Conservation (phyloP, 2,113 vertebrate species). For the Epinephelus lanceolatus region DNA sequence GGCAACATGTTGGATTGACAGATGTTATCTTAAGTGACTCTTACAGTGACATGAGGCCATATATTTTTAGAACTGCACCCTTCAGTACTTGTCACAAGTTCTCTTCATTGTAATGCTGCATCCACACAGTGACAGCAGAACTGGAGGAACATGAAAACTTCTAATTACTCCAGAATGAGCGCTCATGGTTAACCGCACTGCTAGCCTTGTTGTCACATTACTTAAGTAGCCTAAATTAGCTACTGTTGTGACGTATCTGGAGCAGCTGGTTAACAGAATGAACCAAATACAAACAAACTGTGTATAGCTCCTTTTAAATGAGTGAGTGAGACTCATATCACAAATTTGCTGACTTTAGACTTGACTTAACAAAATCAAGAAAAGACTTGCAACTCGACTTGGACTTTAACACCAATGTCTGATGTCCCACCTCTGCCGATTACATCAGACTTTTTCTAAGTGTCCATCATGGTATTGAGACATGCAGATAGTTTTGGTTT, state of each 20-base stretch:
- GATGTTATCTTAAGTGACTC: not conserved
- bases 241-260: not conserved
- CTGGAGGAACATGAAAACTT: not conserved
- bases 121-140: not conserved
- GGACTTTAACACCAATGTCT: too few species aligned
- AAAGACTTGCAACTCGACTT: too few species aligned
- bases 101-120: not conserved
- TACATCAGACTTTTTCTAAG: not conserved
- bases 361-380: too few species aligned
- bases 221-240: not conserved
- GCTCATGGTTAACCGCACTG: not conserved
- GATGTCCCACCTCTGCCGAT: too few species aligned
- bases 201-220: not conserved
- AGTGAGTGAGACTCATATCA: too few species aligned
- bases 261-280: not conserved
- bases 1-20: not conserved
- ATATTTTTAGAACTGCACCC: slow-evolving; percentile 10
- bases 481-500: not conserved
- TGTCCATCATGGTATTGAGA: not conserved
- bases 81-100: not conserved
- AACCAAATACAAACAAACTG: not conserved
- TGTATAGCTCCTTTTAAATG: not conserved
- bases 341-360: too few species aligned
- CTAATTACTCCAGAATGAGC: not conserved
- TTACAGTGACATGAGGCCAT: not conserved